A percentile compares a stretch with the other conserved stretches of the same genome.
These are phyloP conservation scores for Lemur catta DNA, from an alignment of 2,797 vertebrate genomes.

Conservation along the genomic window DNA sequence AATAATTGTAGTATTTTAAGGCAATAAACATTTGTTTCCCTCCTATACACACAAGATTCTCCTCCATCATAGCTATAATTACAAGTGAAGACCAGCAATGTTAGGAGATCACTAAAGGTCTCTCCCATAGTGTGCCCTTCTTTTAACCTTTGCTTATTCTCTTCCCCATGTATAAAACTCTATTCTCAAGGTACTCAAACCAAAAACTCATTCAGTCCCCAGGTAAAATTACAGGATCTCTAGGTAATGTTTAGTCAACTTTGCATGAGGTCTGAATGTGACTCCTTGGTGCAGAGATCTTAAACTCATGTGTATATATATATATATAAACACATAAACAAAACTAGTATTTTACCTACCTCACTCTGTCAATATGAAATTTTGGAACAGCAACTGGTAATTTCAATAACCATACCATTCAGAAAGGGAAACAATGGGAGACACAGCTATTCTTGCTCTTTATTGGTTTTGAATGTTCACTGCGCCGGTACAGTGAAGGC, in stretches of 20 bases:
- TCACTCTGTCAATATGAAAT: neutral
- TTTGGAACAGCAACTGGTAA: neutral
- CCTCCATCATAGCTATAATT: neutral
- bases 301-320: neutral
- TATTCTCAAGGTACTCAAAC: neutral
- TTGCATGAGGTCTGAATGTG: neutral
- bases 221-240: neutral
- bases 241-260: accelerated
- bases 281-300: neutral
- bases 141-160: neutral
- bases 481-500: neutral
- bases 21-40: neutral
- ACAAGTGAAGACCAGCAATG: neutral
- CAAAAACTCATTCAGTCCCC: neutral
- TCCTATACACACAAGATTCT: accelerated
- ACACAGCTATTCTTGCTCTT: no score
- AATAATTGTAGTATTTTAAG: neutral
- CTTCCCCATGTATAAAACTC: neutral
- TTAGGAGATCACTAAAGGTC: neutral
- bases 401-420: neutral
- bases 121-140: neutral
- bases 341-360: neutral
- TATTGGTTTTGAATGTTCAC: neutral
- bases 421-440: neutral
- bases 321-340: neutral